Evolutionary conservation across 1,140 invertebrate species (phyloP).

Genomic region (Nasonia longicornis): DNA sequence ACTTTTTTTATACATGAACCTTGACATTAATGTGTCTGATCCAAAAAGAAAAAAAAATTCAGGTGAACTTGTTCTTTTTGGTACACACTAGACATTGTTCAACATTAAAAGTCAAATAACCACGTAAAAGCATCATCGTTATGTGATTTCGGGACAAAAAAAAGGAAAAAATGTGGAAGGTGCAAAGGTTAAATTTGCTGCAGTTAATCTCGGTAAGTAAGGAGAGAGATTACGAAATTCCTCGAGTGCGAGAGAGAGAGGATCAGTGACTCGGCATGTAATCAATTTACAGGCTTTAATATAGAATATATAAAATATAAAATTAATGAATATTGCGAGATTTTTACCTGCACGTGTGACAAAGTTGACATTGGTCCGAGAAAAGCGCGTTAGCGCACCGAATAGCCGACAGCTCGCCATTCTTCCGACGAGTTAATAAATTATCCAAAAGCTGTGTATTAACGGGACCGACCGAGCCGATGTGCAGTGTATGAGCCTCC

Average conservation of each 20-base stretch:
- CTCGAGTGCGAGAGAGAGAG: background rate
- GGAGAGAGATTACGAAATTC: constrained; percentile 28
- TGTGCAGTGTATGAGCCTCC: background rate
- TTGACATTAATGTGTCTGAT: background rate
- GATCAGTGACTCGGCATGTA: constrained; percentile 40
- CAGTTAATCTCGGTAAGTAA: background rate
- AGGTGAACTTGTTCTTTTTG: background rate
- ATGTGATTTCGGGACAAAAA: background rate
- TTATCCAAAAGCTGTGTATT: background rate
- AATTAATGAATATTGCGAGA: constrained; percentile 1
- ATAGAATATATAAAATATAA: background rate
- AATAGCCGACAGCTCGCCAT: constrained; percentile 66
- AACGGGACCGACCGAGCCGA: background rate
- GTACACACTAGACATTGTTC: background rate
- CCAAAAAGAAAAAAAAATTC: too few species aligned
- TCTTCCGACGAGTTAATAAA: constrained; percentile 39
- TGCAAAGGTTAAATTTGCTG: constrained; percentile 25
- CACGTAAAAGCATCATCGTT: background rate
- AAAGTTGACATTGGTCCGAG: constrained; percentile 57
- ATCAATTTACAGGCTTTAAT: background rate
- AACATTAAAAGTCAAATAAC: background rate
- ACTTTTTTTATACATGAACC: background rate
- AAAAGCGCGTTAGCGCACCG: constrained; percentile 59
- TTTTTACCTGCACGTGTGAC: constrained; percentile 61
- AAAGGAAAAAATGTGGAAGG: background rate